Conservation (phyloP, 1,140 invertebrate genomes). For the Ostrea edulis region DNA sequence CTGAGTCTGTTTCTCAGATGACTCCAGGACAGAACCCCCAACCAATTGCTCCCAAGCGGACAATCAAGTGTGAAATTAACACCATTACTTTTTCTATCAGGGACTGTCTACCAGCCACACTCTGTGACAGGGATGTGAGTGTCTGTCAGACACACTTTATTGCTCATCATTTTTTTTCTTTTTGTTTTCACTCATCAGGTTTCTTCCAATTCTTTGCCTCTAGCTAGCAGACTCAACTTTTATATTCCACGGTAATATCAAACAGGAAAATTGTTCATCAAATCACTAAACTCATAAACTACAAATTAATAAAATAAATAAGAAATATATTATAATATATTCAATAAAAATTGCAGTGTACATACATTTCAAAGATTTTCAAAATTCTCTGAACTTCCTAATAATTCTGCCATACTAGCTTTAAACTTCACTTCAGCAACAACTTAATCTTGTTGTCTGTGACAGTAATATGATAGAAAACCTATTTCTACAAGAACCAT, state of each 20-base stretch:
- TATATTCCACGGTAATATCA: too few relatives aligned
- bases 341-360: not conserved
- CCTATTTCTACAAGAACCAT: not conserved
- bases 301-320: too few relatives aligned
- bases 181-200: not conserved
- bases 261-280: not conserved
- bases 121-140: not conserved
- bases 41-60: slow-evolving; percentile 6
- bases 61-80: slow-evolving; percentile 34
- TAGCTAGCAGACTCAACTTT: too few relatives aligned
- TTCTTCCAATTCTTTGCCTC: not conserved
- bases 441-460: not conserved
- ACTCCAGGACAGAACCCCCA: slow-evolving; percentile 5
- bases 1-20: not conserved
- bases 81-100: not conserved
- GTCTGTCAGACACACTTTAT: not conserved
- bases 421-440: slow-evolving; percentile 11
- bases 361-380: not conserved
- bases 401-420: not conserved
- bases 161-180: not conserved
- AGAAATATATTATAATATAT: not conserved
- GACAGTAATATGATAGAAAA: not conserved
- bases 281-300: not conserved
- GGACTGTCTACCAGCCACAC: not conserved
- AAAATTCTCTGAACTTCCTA: not conserved